Evolutionary conservation across 2,888 invertebrate genomes (phyloP).

Genomic region (Acleris emargana): DNA sequence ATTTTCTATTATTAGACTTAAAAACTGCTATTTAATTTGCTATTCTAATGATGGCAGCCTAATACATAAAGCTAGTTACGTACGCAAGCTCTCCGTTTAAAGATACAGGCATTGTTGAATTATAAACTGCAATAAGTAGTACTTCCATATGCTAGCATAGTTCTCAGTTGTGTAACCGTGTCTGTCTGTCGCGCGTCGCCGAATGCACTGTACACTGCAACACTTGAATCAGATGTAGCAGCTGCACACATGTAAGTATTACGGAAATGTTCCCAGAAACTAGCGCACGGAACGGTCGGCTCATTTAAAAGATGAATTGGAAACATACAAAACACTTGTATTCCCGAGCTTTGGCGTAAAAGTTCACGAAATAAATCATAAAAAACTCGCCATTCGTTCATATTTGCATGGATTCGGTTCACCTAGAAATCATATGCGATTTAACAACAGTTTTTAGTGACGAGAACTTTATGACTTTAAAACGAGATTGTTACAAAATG

Average conservation of each 20-base stretch:
- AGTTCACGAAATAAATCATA: slow-evolving; percentile 21
- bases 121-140: no score
- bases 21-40: no score
- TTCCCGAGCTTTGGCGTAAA: slow-evolving; percentile 8
- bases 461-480: neutral
- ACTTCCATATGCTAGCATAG: neutral
- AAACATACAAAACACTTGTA: slow-evolving; percentile 28
- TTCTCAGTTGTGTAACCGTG: slow-evolving; percentile 28
- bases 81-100: no score
- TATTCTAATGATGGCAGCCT: no score
- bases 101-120: no score
- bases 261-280: slow-evolving; percentile 40
- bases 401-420: neutral
- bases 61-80: no score
- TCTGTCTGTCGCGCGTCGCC: slow-evolving; percentile 16
- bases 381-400: slow-evolving; percentile 11
- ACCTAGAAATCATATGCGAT: neutral
- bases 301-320: slow-evolving; percentile 39
- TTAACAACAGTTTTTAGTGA: neutral
- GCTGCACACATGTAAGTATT: slow-evolving; percentile 47
- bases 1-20: no score
- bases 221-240: slow-evolving; percentile 42
- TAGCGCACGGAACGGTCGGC: slow-evolving; percentile 38
- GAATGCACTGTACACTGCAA: slow-evolving; percentile 45
- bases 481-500: neutral